phyloP scores from a whole-genome alignment of 2,113 vertebrate species.

The Protobothrops flavoviridis region DNA sequence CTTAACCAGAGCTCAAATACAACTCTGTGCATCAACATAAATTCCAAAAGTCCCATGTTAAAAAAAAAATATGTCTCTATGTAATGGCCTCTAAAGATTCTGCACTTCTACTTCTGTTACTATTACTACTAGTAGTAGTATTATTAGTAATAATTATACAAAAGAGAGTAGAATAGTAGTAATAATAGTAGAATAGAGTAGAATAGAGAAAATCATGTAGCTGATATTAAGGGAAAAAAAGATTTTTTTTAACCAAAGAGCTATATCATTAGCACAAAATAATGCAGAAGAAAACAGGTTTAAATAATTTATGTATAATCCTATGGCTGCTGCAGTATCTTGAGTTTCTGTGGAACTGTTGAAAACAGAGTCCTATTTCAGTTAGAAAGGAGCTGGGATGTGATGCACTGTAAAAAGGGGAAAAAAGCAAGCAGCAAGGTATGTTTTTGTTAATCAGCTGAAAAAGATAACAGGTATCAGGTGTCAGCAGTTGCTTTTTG shows the following conservation, averaged over 20 bases:
- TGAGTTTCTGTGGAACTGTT: not conserved
- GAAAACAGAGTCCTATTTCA: not conserved
- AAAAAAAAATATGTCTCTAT: not conserved
- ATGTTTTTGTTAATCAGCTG: not conserved
- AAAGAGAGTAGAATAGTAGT: too few species aligned
- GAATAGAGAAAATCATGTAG: not conserved
- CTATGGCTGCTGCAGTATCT: not conserved
- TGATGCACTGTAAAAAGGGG: not conserved
- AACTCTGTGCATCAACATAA: not conserved
- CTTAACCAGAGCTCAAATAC: not conserved
- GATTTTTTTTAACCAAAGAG: not conserved
- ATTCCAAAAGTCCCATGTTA: not conserved
- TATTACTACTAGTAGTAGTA: not conserved
- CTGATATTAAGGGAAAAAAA: not conserved
- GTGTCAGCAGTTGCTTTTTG: not conserved
- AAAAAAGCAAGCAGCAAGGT: not conserved
- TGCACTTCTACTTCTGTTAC: not conserved
- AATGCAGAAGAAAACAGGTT: not conserved
- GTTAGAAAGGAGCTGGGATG: not conserved
- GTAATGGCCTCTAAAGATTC: not conserved
- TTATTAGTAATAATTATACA: not conserved
- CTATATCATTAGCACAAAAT: not conserved
- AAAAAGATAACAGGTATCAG: not conserved
- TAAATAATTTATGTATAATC: not conserved
- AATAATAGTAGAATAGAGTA: not conserved